Percentiles rank a stretch among this genome's conserved stretches.
These are phyloP conservation scores for Drosophila tristis DNA, from an alignment of 1,140 invertebrate genomes.

Conservation along the genomic window DNA sequence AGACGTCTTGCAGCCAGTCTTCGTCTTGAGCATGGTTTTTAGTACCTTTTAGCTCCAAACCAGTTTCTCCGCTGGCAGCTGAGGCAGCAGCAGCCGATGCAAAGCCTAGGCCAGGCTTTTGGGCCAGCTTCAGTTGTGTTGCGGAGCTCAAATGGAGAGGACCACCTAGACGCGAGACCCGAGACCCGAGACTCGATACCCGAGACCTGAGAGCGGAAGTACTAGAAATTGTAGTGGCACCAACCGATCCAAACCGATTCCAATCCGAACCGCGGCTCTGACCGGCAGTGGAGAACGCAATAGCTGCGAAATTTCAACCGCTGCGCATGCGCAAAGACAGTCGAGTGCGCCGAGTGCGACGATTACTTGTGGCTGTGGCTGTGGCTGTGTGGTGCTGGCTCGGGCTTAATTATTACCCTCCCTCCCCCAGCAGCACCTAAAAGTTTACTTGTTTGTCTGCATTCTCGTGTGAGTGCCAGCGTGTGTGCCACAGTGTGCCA, in stretches of 20 bases:
- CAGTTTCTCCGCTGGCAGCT: conserved; percentile 49
- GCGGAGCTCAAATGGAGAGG: conserved; percentile 72
- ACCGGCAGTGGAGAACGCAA: conserved; percentile 21
- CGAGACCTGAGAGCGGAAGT: conserved; percentile 14
- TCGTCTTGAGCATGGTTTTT: conserved; percentile 54
- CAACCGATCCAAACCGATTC: conserved; percentile 31
- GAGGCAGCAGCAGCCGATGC: conserved; percentile 28
- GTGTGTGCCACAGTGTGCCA: conserved; percentile 22
- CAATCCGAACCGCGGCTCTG: conserved; percentile 17
- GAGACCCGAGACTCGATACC: conserved; percentile 15
- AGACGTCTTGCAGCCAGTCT: neutral
- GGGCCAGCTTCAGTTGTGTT: conserved; percentile 67
- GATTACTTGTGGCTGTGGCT: conserved; percentile 32
- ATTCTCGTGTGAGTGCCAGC: conserved; percentile 38
- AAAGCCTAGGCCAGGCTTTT: conserved; percentile 36
- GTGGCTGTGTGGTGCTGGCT: conserved; percentile 38
- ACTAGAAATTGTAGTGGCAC: conserved; percentile 3
- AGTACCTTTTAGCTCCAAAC: conserved; percentile 74
- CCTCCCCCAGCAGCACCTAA: neutral
- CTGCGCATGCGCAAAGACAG: conserved; percentile 58
- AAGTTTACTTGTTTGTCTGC: conserved; percentile 78
- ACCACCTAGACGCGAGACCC: conserved; percentile 29
- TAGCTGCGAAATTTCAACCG: conserved; percentile 45
- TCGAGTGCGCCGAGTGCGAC: no score
- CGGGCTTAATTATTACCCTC: conserved; percentile 68